Percentiles rank a stretch among this genome's conserved stretches.
Conservation (phyloP, 2,888 invertebrate genomes). For the Limnephilus lunatus region DNA sequence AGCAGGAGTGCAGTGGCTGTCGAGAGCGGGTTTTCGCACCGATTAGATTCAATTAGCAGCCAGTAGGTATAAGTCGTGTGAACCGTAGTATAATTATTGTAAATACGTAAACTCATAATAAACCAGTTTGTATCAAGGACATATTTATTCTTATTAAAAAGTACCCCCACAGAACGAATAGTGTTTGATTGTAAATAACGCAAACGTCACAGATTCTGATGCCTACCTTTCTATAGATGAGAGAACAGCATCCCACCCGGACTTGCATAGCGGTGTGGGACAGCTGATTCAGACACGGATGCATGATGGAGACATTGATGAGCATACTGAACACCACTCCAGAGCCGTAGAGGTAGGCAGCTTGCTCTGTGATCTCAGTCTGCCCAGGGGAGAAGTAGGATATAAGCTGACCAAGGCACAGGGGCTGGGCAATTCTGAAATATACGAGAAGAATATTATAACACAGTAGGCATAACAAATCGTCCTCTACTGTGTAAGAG, state of each 20-base stretch:
- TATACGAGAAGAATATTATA: background rate
- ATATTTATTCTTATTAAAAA: too few relatives aligned
- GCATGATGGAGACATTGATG: constrained; percentile 71
- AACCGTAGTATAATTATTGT: too few relatives aligned
- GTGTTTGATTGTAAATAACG: too few relatives aligned
- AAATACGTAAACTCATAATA: too few relatives aligned
- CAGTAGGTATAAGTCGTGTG: too few relatives aligned
- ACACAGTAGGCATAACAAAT: too few relatives aligned
- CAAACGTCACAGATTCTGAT: background rate
- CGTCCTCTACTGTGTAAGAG: background rate
- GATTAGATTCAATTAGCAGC: too few relatives aligned
- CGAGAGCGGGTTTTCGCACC: too few relatives aligned
- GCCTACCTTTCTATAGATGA: constrained; percentile 85
- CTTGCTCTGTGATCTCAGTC: constrained; percentile 72
- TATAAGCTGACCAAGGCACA: constrained; percentile 82
- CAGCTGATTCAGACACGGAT: constrained; percentile 82
- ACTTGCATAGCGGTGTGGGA: constrained; percentile 84
- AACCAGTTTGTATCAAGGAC: too few relatives aligned
- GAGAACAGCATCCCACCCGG: constrained; percentile 82
- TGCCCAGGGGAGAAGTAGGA: constrained; percentile 79
- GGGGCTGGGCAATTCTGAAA: constrained; percentile 80
- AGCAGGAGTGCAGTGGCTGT: too few relatives aligned
- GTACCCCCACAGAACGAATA: too few relatives aligned
- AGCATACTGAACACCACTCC: constrained; percentile 79
- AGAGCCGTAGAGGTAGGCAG: constrained; percentile 83